Evolutionary conservation across 1,140 invertebrate species (phyloP).

Genomic region (Drosophila nigromelanica): DNA sequence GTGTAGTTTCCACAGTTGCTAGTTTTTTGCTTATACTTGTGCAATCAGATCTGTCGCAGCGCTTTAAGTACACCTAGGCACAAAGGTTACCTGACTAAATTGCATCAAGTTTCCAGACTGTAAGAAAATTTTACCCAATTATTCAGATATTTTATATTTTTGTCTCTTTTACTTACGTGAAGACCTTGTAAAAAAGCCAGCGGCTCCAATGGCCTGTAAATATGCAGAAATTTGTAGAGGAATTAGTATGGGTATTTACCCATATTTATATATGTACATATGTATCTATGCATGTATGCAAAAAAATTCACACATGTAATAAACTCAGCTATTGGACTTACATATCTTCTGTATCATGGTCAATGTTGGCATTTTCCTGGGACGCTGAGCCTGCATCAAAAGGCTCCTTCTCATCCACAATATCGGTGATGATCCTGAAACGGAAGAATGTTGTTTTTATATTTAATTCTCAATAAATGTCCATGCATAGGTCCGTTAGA

Average conservation of each 20-base stretch:
- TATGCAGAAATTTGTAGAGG: not conserved
- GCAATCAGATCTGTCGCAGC: constrained; percentile 60
- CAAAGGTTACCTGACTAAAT: constrained; percentile 73
- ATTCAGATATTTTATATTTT: not conserved
- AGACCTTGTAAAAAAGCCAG: constrained; percentile 72
- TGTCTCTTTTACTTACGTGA: constrained; percentile 56
- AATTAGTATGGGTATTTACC: too few species aligned
- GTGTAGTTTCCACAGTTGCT: constrained; percentile 54
- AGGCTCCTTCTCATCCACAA: constrained; percentile 26
- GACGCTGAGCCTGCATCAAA: constrained; percentile 22
- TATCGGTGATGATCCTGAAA: constrained; percentile 16
- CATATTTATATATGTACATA: too few species aligned
- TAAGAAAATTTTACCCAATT: constrained; percentile 19
- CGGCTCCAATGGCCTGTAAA: constrained; percentile 60
- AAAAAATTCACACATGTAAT: too few species aligned
- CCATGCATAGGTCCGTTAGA: not conserved
- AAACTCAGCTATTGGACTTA: not conserved
- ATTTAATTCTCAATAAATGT: not conserved
- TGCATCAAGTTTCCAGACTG: constrained; percentile 79
- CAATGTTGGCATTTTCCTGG: constrained; percentile 39
- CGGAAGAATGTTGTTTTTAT: not conserved
- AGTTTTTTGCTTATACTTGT: constrained; percentile 61
- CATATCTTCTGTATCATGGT: constrained; percentile 37
- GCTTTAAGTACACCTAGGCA: constrained; percentile 35
- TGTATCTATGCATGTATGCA: too few species aligned